Conservation (phyloP, 2,888 invertebrate genomes). For the Plagodis pulveraria region DNA sequence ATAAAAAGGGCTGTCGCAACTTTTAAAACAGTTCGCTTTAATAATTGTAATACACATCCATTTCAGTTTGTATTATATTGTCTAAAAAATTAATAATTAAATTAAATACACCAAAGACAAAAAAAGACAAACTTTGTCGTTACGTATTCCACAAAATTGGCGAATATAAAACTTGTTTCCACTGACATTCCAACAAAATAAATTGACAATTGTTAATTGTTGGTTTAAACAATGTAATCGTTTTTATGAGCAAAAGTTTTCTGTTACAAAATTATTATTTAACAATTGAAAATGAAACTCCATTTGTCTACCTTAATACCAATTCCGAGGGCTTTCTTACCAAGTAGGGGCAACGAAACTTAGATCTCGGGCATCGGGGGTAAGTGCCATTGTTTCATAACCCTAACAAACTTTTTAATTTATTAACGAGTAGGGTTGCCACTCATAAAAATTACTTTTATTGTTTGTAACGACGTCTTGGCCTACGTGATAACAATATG, state of each 20-base stretch:
- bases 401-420: conserved; percentile 81
- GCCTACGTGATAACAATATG: conserved; percentile 83
- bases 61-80: neutral
- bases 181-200: no score
- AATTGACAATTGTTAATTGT: no score
- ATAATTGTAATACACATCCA: neutral
- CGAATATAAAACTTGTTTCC: no score
- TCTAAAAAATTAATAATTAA: no score
- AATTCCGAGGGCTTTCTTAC: conserved; percentile 52
- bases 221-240: no score
- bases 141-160: no score
- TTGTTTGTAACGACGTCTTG: conserved; percentile 83
- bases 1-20: conserved; percentile 40
- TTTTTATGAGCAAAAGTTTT: no score
- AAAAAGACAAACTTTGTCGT: no score
- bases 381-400: conserved; percentile 78
- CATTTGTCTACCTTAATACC: conserved; percentile 13
- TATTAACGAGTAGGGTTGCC: conserved; percentile 80
- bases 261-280: conserved; percentile 7
- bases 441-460: conserved; percentile 84
- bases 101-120: no score
- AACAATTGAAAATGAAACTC: conserved; percentile 1
- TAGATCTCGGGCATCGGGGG: conserved; percentile 72
- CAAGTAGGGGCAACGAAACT: conserved; percentile 70
- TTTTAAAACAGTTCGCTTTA: conserved; percentile 10